A percentile compares a stretch with the other conserved stretches of the same genome.
Evolutionary conservation across 2,113 vertebrate genomes (phyloP).

Genomic region (Suncus etruscus): DNA sequence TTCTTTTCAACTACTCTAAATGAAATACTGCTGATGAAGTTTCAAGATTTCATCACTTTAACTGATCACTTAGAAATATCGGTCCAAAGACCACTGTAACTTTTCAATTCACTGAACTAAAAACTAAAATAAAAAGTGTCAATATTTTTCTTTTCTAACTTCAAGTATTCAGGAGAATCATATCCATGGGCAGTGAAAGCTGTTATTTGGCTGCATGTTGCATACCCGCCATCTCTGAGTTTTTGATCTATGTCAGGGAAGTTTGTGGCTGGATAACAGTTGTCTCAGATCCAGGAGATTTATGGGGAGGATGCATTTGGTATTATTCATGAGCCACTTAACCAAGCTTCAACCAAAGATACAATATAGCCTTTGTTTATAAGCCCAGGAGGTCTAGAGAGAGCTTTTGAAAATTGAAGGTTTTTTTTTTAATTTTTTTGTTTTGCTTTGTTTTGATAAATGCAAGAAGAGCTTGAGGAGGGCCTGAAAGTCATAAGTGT

Average conservation of each 20-base stretch:
- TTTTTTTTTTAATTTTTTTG: conserved; percentile 55
- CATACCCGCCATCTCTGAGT: conserved; percentile 60
- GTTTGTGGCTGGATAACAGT: conserved; percentile 71
- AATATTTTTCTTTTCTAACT: conserved; percentile 33
- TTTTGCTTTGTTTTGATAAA: conserved; percentile 79
- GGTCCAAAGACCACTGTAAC: conserved; percentile 35
- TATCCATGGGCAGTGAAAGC: not conserved
- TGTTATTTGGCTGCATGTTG: conserved; percentile 64
- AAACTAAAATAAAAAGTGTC: not conserved
- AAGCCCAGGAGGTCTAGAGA: conserved; percentile 79
- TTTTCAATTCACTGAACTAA: conserved; percentile 15
- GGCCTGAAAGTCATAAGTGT: conserved; percentile 73
- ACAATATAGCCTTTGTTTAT: conserved; percentile 81
- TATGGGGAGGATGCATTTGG: conserved; percentile 76
- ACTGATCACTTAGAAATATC: conserved; percentile 54
- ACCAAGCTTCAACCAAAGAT: conserved; percentile 69
- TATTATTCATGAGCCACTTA: conserved; percentile 75
- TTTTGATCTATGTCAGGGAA: conserved; percentile 71
- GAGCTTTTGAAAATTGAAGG: conserved; percentile 80
- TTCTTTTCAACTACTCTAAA: conserved; percentile 40
- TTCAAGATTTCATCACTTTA: conserved; percentile 15
- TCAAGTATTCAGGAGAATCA: conserved; percentile 11
- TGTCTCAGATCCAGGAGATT: conserved; percentile 70
- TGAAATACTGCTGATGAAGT: not conserved
- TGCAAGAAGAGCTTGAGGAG: conserved; percentile 79